phyloP scores from a whole-genome alignment of 2,113 vertebrate genomes.

The Macroglossus sobrinus region DNA sequence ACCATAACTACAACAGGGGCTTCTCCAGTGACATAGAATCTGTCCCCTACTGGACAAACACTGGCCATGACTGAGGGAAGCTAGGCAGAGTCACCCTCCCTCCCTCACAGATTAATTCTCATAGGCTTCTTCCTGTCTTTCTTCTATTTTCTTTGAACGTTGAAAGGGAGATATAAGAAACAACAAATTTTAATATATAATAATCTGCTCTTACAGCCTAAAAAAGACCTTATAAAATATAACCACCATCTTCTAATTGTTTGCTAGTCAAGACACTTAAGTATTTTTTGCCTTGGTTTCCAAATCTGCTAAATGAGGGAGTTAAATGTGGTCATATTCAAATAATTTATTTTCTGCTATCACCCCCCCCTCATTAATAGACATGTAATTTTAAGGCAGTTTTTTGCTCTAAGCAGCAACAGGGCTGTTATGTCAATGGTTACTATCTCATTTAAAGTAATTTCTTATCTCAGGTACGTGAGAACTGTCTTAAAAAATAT shows the following conservation, averaged over 20 bases:
- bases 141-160: neutral
- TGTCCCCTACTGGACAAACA: neutral
- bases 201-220: neutral
- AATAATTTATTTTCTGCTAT: neutral
- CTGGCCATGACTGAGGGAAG: rapidly evolving
- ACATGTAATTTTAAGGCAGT: neutral
- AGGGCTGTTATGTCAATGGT: neutral
- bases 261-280: neutral
- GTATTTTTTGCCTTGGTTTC: neutral
- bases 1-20: neutral
- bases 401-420: neutral
- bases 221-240: neutral
- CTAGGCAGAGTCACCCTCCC: too few species aligned
- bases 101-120: neutral
- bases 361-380: neutral
- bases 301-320: neutral
- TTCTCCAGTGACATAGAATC: rapidly evolving
- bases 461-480: neutral
- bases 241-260: neutral
- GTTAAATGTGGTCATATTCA: neutral
- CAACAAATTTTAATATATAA: neutral
- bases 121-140: neutral
- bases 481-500: neutral
- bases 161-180: neutral
- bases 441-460: neutral